phyloP scores from a whole-genome alignment of 2,888 invertebrate species.

The Hirtodrosophila cameraria region DNA sequence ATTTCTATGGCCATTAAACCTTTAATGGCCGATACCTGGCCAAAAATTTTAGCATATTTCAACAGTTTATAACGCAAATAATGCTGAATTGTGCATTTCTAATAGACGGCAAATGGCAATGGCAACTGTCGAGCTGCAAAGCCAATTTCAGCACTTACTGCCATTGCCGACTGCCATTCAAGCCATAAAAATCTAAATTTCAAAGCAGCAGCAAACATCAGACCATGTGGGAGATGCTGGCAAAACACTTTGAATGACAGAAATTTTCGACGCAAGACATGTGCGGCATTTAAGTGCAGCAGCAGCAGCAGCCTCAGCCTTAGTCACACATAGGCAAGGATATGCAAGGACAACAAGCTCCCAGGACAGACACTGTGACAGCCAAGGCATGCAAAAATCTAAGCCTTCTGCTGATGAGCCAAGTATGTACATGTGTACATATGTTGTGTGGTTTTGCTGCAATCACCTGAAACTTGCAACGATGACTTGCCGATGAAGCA shows the following conservation, averaged over 20 bases:
- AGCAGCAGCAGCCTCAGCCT: conserved; percentile 8
- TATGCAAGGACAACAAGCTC: conserved; percentile 30
- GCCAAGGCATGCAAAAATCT: conserved; percentile 73
- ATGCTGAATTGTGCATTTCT: conserved; percentile 77
- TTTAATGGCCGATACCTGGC: conserved; percentile 64
- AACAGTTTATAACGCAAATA: conserved; percentile 75
- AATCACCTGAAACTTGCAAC: conserved; percentile 69
- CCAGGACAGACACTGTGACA: conserved; percentile 36
- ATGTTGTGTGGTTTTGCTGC: conserved; percentile 46
- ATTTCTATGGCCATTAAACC: conserved; percentile 77
- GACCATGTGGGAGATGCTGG: conserved; percentile 50
- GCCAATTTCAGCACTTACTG: conserved; percentile 68
- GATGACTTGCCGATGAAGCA: conserved; percentile 39
- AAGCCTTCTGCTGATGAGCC: conserved; percentile 65
- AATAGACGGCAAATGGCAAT: conserved; percentile 62
- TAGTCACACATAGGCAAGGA: conserved; percentile 24
- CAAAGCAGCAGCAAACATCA: conserved; percentile 60
- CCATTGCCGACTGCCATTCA: conserved; percentile 38
- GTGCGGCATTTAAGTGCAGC: conserved; percentile 65
- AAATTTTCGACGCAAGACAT: conserved; percentile 77
- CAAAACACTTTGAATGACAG: conserved; percentile 70
- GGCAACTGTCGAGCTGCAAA: conserved; percentile 41
- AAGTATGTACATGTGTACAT: conserved; percentile 33
- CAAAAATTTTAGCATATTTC: conserved; percentile 69
- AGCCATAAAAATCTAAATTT: conserved; percentile 76